These are phyloP conservation scores for Pentalonia nigronervosa DNA, from an alignment of 1,140 invertebrate species.

Conservation along the genomic window DNA sequence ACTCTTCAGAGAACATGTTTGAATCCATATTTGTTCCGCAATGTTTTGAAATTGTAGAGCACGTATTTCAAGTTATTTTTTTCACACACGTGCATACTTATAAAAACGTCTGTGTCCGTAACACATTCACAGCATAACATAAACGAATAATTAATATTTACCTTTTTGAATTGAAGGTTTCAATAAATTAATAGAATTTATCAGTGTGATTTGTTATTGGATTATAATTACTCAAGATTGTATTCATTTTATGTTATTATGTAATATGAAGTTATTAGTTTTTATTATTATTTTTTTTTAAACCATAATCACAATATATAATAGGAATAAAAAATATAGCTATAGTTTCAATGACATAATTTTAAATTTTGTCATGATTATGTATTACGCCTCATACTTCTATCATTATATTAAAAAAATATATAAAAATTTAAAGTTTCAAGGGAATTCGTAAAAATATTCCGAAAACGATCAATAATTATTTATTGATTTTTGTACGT, in stretches of 20 bases:
- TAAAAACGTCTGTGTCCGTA: constrained; percentile 29
- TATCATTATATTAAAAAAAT: neutral
- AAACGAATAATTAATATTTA: constrained; percentile 21
- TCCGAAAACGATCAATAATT: neutral
- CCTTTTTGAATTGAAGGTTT: neutral
- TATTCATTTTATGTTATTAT: neutral
- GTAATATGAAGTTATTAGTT: neutral
- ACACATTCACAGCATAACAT: neutral
- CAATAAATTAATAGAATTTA: neutral
- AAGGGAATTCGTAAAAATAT: neutral
- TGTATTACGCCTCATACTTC: neutral
- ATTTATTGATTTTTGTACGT: neutral
- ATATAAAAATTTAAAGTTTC: neutral
- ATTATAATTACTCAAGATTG: neutral
- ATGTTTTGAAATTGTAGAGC: constrained; percentile 37
- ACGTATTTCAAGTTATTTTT: constrained; percentile 34
- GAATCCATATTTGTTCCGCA: neutral
- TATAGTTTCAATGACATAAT: constrained; percentile 11
- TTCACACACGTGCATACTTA: neutral
- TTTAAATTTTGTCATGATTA: neutral
- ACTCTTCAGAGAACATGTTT: neutral
- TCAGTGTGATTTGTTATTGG: neutral
- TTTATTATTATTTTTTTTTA: neutral
- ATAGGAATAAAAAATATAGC: neutral
- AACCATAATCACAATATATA: neutral